A percentile compares a stretch with the other conserved stretches of the same genome.
These are phyloP conservation scores for Eristalis pertinax DNA, from an alignment of 2,888 invertebrate species.

Conservation along the genomic window DNA sequence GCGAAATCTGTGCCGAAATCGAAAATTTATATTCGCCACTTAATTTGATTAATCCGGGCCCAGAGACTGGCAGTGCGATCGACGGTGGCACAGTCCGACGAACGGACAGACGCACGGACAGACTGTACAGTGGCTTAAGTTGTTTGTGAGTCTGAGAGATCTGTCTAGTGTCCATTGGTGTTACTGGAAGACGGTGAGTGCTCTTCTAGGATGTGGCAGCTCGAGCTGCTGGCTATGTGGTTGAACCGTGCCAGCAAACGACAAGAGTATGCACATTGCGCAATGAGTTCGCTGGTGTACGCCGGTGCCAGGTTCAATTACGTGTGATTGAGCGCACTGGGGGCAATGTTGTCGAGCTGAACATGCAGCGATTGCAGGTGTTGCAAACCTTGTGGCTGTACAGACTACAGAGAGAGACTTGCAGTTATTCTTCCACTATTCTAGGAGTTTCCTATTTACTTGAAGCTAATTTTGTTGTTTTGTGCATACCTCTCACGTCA, in stretches of 20 bases:
- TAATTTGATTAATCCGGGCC: conserved; percentile 63
- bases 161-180: not conserved
- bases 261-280: conserved; percentile 62
- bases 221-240: conserved; percentile 21
- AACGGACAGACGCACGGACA: too few relatives aligned
- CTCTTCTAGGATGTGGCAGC: conserved; percentile 46
- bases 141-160: conserved; percentile 13
- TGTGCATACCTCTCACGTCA: too few relatives aligned
- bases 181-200: not conserved
- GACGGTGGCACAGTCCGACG: not conserved
- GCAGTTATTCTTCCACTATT: not conserved
- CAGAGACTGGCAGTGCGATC: conserved; percentile 14
- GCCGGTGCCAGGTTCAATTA: conserved; percentile 64
- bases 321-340: conserved; percentile 62
- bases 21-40: conserved; percentile 57
- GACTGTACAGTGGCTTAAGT: not conserved
- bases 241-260: conserved; percentile 8
- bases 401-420: not conserved
- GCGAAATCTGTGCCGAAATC: conserved; percentile 54
- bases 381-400: conserved; percentile 3
- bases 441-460: too few relatives aligned
- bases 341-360: conserved; percentile 42
- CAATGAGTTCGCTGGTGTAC: conserved; percentile 58
- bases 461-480: too few relatives aligned
- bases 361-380: not conserved